A percentile compares a stretch with the other conserved stretches of the same genome.
phyloP scores from a whole-genome alignment of 1,140 invertebrate species.

The Lordiphosa stackelbergi region DNA sequence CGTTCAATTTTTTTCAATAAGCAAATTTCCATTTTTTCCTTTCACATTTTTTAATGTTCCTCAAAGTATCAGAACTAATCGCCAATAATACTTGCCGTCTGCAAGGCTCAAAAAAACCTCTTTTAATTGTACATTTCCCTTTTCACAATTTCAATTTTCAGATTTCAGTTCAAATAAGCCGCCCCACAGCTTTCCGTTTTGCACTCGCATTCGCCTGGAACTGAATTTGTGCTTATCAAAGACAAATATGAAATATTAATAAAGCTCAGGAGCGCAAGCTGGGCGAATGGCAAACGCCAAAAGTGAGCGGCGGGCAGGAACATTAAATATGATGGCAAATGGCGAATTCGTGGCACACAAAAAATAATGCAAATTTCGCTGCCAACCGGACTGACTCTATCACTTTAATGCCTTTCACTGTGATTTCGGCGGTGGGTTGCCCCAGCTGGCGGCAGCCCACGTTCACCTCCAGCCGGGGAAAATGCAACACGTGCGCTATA shows the following conservation, averaged over 20 bases:
- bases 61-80: too few species aligned
- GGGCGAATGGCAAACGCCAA: conserved; percentile 12
- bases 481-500: conserved; percentile 71
- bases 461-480: conserved; percentile 18
- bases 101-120: neutral
- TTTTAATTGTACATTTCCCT: conserved; percentile 2
- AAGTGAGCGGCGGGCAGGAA: conserved; percentile 6
- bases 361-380: conserved; percentile 63
- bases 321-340: conserved; percentile 44
- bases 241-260: conserved; percentile 75
- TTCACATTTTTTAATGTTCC: too few species aligned
- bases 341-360: conserved; percentile 49
- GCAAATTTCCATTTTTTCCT: too few species aligned
- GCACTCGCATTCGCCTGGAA: neutral
- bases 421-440: conserved; percentile 34
- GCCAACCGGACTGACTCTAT: conserved; percentile 52
- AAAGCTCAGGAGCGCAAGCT: conserved; percentile 37
- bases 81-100: too few species aligned
- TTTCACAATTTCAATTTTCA: conserved; percentile 33
- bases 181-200: neutral
- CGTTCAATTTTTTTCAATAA: too few species aligned
- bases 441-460: conserved; percentile 37
- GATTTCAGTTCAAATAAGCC: conserved; percentile 40
- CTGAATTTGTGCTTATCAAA: conserved; percentile 56
- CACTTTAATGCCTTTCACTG: conserved; percentile 73